phyloP scores from a whole-genome alignment of 2,797 vertebrate genomes.

The Anguilla pacifica region DNA sequence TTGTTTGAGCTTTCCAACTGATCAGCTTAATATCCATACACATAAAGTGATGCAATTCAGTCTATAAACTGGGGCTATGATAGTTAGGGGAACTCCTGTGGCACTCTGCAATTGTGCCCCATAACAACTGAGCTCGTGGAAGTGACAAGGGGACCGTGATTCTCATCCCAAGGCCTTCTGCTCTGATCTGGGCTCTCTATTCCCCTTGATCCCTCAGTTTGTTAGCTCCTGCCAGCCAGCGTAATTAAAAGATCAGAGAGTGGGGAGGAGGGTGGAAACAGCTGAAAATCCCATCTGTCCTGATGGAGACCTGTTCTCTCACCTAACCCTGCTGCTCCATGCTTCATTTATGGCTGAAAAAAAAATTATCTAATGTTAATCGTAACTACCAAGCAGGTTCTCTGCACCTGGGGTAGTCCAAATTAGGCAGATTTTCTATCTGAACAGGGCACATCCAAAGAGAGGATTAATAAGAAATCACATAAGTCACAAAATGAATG shows the following conservation, averaged over 20 bases:
- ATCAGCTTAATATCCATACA: not conserved
- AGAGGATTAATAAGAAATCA: not conserved
- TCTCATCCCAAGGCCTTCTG: conserved; percentile 1
- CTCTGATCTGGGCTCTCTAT: conserved; percentile 18
- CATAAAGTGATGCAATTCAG: not conserved
- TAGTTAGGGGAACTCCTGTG: not conserved
- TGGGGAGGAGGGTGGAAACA: not conserved
- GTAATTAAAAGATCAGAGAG: conserved; percentile 33
- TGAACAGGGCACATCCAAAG: not conserved
- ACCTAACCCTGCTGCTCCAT: not conserved
- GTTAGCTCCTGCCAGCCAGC: conserved; percentile 26
- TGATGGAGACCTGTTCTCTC: not conserved
- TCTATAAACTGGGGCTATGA: not conserved
- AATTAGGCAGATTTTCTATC: not conserved
- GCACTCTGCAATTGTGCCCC: conserved; percentile 1
- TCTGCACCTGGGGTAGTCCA: not conserved
- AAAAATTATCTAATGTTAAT: not conserved
- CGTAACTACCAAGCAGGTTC: not conserved
- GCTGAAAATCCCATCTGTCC: not conserved
- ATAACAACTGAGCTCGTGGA: not conserved
- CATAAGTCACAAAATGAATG: not conserved
- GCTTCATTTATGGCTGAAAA: not conserved
- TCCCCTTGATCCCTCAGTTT: conserved; percentile 18
- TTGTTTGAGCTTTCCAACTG: not conserved
- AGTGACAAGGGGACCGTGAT: not conserved